phyloP scores from a whole-genome alignment of 2,888 invertebrate genomes.

The Drosophila engyochracea region DNA sequence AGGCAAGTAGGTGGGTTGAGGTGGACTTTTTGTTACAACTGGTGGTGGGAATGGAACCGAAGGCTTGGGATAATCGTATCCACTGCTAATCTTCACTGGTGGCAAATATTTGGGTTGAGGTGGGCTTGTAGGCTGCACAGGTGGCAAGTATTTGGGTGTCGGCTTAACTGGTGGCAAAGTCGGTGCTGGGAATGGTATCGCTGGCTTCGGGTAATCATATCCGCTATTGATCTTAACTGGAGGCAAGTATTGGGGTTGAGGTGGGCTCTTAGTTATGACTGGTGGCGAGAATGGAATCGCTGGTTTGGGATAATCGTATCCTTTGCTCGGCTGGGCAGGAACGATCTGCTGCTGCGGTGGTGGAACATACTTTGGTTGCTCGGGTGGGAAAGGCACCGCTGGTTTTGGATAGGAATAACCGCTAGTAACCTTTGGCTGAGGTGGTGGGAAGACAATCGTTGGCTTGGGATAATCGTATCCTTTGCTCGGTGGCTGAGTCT shows the following conservation, averaged over 20 bases:
- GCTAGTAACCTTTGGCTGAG: slow-evolving; percentile 38
- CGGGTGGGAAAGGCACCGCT: slow-evolving; percentile 57
- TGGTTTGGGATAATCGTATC: slow-evolving; percentile 73
- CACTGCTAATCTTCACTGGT: slow-evolving; percentile 16
- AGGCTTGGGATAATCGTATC: slow-evolving; percentile 52
- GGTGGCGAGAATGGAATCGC: slow-evolving; percentile 52
- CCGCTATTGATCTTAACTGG: slow-evolving; percentile 56
- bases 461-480: slow-evolving; percentile 67
- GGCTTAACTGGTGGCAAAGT: slow-evolving; percentile 10
- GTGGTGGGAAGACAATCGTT: slow-evolving; percentile 47
- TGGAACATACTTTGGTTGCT: slow-evolving; percentile 41
- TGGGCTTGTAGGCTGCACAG: slow-evolving; percentile 53
- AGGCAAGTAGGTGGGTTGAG: slow-evolving; percentile 53
- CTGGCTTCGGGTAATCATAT: slow-evolving; percentile 66
- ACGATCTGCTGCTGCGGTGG: slow-evolving; percentile 51
- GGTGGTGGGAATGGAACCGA: slow-evolving; percentile 55
- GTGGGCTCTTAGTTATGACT: slow-evolving; percentile 24
- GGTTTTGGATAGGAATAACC: slow-evolving; percentile 76
- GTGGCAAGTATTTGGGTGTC: slow-evolving; percentile 26
- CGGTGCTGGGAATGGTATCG: slow-evolving; percentile 50
- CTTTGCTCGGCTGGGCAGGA: slow-evolving; percentile 52
- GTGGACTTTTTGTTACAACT: background rate
- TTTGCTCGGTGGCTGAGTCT: slow-evolving; percentile 27
- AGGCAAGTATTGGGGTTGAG: slow-evolving; percentile 50
- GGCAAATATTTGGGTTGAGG: slow-evolving; percentile 39